Evolutionary conservation across 2,888 invertebrate genomes (phyloP).

Genomic region (Halocaridina rubra): DNA sequence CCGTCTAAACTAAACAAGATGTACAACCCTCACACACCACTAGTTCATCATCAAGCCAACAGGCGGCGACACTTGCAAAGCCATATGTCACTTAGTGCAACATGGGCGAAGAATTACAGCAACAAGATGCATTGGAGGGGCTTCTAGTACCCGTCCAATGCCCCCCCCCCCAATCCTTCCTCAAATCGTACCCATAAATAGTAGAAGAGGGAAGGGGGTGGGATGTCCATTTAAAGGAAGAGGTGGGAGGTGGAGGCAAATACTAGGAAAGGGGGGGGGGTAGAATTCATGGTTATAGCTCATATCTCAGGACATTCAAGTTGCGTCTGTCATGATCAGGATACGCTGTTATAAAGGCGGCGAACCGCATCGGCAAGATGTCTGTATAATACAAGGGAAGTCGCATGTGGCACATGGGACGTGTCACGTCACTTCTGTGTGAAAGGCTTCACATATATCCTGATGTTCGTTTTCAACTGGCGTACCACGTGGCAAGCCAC

Average conservation of each 20-base stretch:
- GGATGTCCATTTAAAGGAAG: too few relatives aligned
- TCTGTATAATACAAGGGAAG: too few relatives aligned
- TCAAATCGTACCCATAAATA: background rate
- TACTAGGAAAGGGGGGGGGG: background rate
- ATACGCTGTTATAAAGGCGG: constrained; percentile 41
- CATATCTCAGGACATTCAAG: constrained; percentile 35
- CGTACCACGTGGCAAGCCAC: too few relatives aligned
- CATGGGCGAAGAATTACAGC: background rate
- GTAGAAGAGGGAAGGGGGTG: too few relatives aligned
- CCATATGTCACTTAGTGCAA: background rate
- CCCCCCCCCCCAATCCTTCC: background rate
- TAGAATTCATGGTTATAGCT: constrained; percentile 23
- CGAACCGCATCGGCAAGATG: too few relatives aligned
- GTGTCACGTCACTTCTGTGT: too few relatives aligned
- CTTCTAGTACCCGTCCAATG: too few relatives aligned
- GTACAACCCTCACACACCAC: background rate
- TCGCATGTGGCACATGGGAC: too few relatives aligned
- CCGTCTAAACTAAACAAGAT: background rate
- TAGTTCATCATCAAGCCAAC: background rate
- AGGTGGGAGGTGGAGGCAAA: too few relatives aligned
- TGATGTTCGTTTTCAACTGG: too few relatives aligned
- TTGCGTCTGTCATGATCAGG: constrained; percentile 51
- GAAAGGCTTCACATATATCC: too few relatives aligned
- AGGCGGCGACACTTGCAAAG: background rate
- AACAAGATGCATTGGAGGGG: background rate